phyloP scores from a whole-genome alignment of 2,113 vertebrate genomes.

The Glaucomys volans region DNA sequence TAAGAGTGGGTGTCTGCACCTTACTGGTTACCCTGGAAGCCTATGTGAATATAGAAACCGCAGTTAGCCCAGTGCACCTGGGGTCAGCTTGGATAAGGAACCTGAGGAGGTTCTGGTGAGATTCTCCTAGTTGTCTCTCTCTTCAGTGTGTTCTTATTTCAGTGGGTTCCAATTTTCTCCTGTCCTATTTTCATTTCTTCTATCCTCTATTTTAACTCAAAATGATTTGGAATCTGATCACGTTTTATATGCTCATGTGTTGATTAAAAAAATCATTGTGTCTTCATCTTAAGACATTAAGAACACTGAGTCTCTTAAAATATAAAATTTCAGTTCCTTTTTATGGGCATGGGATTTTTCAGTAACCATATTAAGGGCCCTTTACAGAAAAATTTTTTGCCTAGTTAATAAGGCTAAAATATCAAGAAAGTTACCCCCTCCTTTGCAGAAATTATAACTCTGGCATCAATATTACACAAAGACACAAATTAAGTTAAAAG shows the following conservation, averaged over 20 bases:
- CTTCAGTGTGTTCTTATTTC: neutral
- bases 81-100: neutral
- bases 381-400: neutral
- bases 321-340: neutral
- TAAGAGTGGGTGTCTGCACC: neutral
- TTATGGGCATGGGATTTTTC: neutral
- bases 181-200: neutral
- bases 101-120: accelerated
- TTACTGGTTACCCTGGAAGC: neutral
- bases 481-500: neutral
- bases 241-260: neutral
- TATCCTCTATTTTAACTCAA: neutral
- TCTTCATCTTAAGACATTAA: neutral
- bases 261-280: neutral
- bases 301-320: neutral
- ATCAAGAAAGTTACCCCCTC: neutral
- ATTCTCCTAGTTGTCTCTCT: neutral
- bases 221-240: neutral
- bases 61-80: neutral
- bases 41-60: neutral
- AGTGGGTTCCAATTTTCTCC: neutral
- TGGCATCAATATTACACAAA: neutral
- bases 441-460: neutral
- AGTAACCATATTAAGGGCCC: neutral
- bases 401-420: neutral